Conservation (phyloP, 2,888 invertebrate genomes). For the Morpho helenor region DNA sequence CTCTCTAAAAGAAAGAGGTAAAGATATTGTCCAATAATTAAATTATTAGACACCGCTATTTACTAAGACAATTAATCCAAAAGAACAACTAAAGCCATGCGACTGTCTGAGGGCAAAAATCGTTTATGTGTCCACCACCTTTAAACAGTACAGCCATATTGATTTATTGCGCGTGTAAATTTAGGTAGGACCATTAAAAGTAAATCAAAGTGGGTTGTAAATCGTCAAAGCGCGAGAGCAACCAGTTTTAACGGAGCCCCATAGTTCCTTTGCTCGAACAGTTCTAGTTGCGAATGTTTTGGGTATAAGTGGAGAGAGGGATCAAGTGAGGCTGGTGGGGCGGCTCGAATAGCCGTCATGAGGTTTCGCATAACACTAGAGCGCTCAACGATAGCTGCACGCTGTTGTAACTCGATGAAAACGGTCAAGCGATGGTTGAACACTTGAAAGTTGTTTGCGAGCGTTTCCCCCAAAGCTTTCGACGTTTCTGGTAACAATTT, state of each 20-base stretch:
- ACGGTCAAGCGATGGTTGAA: conserved; percentile 11
- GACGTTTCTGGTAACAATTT: not conserved
- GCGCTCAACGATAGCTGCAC: conserved; percentile 21
- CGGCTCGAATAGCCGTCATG: conserved; percentile 22
- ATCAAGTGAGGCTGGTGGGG: conserved; percentile 18
- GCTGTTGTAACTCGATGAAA: conserved; percentile 18
- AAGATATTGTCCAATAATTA: too few relatives aligned
- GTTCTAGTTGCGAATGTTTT: conserved; percentile 17
- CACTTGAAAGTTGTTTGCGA: conserved; percentile 1
- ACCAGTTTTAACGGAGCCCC: conserved; percentile 27
- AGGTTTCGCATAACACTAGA: conserved; percentile 23
- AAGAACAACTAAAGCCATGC: too few relatives aligned
- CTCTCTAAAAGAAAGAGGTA: too few relatives aligned
- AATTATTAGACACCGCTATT: too few relatives aligned
- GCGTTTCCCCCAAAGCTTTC: not conserved
- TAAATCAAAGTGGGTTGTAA: conserved; percentile 39
- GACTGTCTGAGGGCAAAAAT: not conserved
- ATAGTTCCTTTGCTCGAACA: conserved; percentile 16
- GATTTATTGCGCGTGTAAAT: conserved; percentile 52
- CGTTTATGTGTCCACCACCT: not conserved
- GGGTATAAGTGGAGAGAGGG: conserved; percentile 22
- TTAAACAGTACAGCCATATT: conserved; percentile 35
- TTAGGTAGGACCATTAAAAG: conserved; percentile 31
- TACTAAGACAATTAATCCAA: too few relatives aligned
- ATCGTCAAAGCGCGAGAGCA: conserved; percentile 35